A percentile compares a stretch with the other conserved stretches of the same genome.
Evolutionary conservation across 2,797 vertebrate species (phyloP).

Genomic region (Morelia viridis): DNA sequence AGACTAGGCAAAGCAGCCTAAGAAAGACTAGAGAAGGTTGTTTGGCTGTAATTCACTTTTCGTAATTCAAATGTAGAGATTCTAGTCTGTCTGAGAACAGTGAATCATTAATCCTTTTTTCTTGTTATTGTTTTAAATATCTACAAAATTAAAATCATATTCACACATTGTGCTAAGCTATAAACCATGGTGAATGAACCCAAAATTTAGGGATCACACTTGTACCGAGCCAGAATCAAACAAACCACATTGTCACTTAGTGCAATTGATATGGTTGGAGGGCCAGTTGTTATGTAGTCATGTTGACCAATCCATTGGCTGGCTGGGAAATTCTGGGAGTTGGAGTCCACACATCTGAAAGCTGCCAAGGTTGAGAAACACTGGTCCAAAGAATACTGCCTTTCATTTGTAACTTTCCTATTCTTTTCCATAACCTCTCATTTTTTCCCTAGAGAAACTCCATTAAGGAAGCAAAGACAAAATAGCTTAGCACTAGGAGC

Average conservation of each 20-base stretch:
- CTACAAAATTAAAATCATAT: conserved; percentile 10
- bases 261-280: neutral
- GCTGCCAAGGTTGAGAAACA: too few relatives aligned
- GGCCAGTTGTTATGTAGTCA: neutral
- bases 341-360: too few relatives aligned
- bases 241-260: neutral
- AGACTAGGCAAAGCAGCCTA: neutral
- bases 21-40: neutral
- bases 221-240: neutral
- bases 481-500: neutral
- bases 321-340: too few relatives aligned
- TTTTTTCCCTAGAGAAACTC: neutral
- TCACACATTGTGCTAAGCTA: neutral
- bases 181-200: neutral
- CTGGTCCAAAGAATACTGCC: neutral
- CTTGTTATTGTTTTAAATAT: neutral
- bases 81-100: neutral
- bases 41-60: neutral
- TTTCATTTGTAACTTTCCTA: neutral
- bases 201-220: neutral
- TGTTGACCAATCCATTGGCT: neutral
- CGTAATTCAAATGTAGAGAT: neutral
- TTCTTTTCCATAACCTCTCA: neutral
- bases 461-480: neutral
- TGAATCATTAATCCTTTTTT: neutral